Base-by-base conservation (phyloP, 2,113 vertebrate genomes). In the Eupsittula cactorum region DNA sequence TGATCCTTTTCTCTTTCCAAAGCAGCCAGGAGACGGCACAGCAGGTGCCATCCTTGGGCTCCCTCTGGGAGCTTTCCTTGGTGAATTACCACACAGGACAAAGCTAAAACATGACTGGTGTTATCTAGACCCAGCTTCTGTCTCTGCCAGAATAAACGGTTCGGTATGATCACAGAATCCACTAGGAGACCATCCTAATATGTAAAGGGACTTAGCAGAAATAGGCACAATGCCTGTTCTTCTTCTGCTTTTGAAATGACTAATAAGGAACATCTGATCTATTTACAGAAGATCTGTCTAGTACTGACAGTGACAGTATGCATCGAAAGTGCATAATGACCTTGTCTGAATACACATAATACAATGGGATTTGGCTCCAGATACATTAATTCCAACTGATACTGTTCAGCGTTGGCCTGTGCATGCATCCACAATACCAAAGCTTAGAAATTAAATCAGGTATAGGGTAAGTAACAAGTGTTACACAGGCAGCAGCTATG, bases 21-120 rank as follows among this genome's bases (percentile, higher is more conserved):
- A 49, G 80, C 6, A 4, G 29, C 76, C 14, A 2, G 64, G 35
- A 49, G 57, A 42, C 16, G 49, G 35, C 33, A 9, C 31, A 67
- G 33, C 1, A 0, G 37, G 31, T 0, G 0, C 64, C 21, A 1
- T 19, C 64, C 63, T 50, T 16, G 39, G 49, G 41, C 53, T 83
- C 31, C 52, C 37, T 28, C 47, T 86, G 67, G 67, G 28, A 71
- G 18, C 8, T 49, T 59, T 42, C 28, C 28, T 76, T 18, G 14
- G 39, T 44, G 13, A 63, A 37, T 15, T 1, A 1, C 37, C 23
- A 4, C 31, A 1, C 24, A 19, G 55, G 39, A 20, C n/a, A 5
- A 55, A 10, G 55, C 46, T 47, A 18, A 17, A 62, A 37, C 1
- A 1, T 15, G 55, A 3, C 37, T 4, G 31, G 6, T 2, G 7